phyloP scores from a whole-genome alignment of 2,888 invertebrate genomes.

The Nemapogon koenigi region DNA sequence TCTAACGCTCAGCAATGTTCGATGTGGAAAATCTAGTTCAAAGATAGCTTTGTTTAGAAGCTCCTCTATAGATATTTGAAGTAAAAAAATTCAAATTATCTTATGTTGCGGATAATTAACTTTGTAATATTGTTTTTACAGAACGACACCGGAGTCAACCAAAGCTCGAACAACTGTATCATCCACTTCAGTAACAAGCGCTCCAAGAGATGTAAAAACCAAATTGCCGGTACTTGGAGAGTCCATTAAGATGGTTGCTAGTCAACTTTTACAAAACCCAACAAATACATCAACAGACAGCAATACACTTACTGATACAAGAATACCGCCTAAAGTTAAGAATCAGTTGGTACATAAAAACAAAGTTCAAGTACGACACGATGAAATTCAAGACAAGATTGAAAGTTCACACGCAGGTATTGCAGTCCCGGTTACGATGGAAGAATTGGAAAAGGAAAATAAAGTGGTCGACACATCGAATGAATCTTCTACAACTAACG shows the following conservation, averaged over 20 bases:
- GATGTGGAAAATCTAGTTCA: too few relatives aligned
- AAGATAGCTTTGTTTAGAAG: too few relatives aligned
- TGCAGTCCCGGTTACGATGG: constrained; percentile 69
- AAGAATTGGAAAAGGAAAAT: constrained; percentile 65
- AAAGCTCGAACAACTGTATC: neutral
- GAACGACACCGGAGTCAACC: neutral
- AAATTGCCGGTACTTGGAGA: constrained; percentile 57
- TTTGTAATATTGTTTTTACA: too few relatives aligned
- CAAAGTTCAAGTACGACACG: constrained; percentile 44
- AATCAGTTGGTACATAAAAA: constrained; percentile 49
- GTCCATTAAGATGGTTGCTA: constrained; percentile 64
- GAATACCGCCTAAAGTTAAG: constrained; percentile 70
- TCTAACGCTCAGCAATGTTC: too few relatives aligned
- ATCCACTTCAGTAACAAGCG: constrained; percentile 16
- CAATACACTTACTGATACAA: constrained; percentile 60
- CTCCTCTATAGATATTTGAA: too few relatives aligned
- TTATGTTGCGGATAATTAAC: too few relatives aligned
- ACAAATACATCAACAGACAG: constrained; percentile 32
- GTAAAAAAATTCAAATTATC: too few relatives aligned
- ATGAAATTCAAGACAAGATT: constrained; percentile 33
- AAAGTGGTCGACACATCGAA: constrained; percentile 31
- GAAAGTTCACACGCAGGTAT: constrained; percentile 70
- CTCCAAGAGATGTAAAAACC: constrained; percentile 41
- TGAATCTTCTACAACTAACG: constrained; percentile 63
- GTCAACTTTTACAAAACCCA: constrained; percentile 58